Evolutionary conservation across 2,797 vertebrate genomes (phyloP), one percentile per base, ranked within the genome.

Genomic region (Phrynocephalus guinanensis): DNA sequence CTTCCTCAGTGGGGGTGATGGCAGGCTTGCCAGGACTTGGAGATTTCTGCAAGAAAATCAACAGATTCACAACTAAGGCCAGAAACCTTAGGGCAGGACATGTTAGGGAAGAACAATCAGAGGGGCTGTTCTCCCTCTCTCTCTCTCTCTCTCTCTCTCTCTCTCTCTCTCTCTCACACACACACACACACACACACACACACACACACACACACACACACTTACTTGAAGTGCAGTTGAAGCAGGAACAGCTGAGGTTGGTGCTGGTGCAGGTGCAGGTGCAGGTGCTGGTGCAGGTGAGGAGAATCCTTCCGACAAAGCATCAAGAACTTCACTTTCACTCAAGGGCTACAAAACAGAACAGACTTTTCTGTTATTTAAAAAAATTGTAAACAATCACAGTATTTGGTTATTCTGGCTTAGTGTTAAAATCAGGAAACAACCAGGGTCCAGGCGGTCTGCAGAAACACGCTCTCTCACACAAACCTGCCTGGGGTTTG

Each of bases 231-330:
- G 9, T 56, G 56, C 1, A 48, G 76, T 79, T 2, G 87, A 81
- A 5, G 77, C 86, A 71, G 92, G 86, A 84, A 94, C 9, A 0
- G 90, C 87, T 15, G 88, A 88, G 22, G 90, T 10, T 52, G 88
- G 56, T 15, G 94, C 82, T 56, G 93, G 90, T 83, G 38, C 60
- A 1, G 91, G 38, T 44, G 38, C 38, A 44, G 38, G 38, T 44
- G 2, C 38, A 44, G 38, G 38, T 44, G 38, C 38, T 0, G 38
- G 38, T 15, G 94, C 82, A 63, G 93, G 90, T 83, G 38, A 60
- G 1, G 91, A 85, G 92, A 97, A 97, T 5, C 95, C 96, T 92
- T 94, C 76, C 33, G 95, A 96, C 90, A 97, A 91, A 72, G 95
- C 95, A 70, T 96, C 95, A 3, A 96, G 83, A 20, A 97, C 89